Evolutionary conservation across 2,113 vertebrate species (phyloP).

Genomic region (Coracopsis vasa): DNA sequence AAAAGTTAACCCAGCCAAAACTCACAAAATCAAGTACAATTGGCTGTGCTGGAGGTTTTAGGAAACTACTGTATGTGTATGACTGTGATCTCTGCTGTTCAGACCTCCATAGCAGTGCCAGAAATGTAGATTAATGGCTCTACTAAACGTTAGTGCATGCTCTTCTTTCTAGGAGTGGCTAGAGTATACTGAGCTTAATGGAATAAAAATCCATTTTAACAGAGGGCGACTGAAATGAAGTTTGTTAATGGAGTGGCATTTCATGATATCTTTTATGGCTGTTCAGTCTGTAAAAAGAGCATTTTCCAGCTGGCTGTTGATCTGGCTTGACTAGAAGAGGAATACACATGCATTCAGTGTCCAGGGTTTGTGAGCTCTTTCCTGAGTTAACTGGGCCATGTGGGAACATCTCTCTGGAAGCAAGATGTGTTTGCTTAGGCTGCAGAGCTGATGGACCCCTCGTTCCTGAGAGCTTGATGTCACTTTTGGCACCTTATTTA

Average conservation of each 20-base stretch:
- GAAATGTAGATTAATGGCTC: background rate
- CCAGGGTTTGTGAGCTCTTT: background rate
- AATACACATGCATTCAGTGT: background rate
- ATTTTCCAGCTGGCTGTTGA: background rate
- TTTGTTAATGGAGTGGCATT: background rate
- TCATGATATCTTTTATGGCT: background rate
- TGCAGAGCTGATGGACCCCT: background rate
- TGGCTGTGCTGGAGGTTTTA: background rate
- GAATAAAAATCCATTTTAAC: background rate
- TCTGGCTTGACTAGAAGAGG: background rate
- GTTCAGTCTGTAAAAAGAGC: background rate
- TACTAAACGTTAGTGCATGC: background rate
- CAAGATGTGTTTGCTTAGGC: background rate
- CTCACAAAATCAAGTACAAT: background rate
- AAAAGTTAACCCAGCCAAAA: background rate
- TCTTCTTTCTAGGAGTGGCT: background rate
- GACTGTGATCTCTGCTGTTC: background rate
- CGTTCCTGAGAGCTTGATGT: background rate
- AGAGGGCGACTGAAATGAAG: background rate
- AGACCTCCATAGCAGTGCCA: background rate
- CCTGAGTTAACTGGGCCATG: background rate
- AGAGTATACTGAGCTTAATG: background rate
- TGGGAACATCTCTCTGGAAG: background rate
- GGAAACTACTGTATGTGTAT: background rate
- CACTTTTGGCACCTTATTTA: background rate